phyloP scores from a whole-genome alignment of 1,140 invertebrate species.

The Hetaerina americana region DNA sequence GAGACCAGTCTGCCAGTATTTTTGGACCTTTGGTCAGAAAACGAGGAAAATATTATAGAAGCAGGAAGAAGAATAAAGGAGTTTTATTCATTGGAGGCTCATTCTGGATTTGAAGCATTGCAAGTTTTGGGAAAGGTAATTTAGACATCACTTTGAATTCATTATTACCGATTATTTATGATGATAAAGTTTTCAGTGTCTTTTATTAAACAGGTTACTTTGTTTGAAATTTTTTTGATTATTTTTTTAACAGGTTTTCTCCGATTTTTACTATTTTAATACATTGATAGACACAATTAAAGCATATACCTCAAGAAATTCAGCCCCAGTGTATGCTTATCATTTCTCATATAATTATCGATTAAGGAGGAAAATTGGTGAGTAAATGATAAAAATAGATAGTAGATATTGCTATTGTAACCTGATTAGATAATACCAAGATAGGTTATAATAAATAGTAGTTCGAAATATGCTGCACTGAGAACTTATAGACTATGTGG shows the following conservation, averaged over 20 bases:
- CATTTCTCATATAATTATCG: neutral
- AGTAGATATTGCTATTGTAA: too few species aligned
- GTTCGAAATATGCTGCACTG: too few species aligned
- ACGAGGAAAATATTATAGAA: neutral
- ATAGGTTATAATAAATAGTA: too few species aligned
- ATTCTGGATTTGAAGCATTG: neutral
- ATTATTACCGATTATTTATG: too few species aligned
- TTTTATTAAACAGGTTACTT: too few species aligned
- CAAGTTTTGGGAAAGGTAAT: neutral
- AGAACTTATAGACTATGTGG: too few species aligned
- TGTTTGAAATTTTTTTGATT: too few species aligned
- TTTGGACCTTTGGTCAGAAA: neutral
- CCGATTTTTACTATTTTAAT: neutral
- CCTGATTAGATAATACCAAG: too few species aligned
- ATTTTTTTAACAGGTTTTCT: neutral
- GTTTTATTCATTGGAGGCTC: neutral
- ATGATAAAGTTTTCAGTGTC: too few species aligned
- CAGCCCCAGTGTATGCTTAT: neutral
- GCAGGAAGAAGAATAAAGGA: neutral
- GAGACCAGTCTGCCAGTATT: neutral
- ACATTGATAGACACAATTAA: neutral
- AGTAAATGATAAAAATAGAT: too few species aligned
- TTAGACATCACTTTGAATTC: too few species aligned
- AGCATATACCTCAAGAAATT: neutral
- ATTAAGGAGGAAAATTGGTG: neutral